Conservation (phyloP, 2,113 vertebrate genomes). For the Anser brachyrhynchus region DNA sequence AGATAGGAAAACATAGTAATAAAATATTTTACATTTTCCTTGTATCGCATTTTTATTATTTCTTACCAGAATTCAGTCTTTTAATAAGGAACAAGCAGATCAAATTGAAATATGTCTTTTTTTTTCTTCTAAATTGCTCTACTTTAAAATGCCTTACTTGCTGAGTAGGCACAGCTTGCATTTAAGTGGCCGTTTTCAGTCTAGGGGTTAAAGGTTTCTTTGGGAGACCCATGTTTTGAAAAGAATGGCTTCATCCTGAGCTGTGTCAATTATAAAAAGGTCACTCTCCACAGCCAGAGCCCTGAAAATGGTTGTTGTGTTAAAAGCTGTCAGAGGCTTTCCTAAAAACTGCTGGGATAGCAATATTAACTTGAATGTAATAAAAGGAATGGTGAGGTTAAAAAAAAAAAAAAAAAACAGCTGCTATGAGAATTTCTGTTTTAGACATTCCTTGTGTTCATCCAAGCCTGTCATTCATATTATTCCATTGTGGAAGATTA, state of each 20-base stretch:
- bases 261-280: constrained; percentile 72
- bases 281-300: constrained; percentile 68
- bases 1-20: constrained; percentile 4
- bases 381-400: constrained; percentile 32
- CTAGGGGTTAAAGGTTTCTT: constrained; percentile 67
- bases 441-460: not conserved
- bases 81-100: constrained; percentile 38
- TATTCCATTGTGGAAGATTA: constrained; percentile 16
- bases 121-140: not conserved
- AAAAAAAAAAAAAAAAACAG: constrained; percentile 42
- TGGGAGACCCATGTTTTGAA: constrained; percentile 58
- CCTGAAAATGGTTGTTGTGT: constrained; percentile 63
- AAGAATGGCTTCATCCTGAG: constrained; percentile 69
- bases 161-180: constrained; percentile 61
- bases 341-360: constrained; percentile 65
- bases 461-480: constrained; percentile 29
- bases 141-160: constrained; percentile 51
- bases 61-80: not conserved
- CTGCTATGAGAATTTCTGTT: not conserved
- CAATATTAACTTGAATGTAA: constrained; percentile 55
- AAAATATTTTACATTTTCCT: constrained; percentile 24
- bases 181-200: constrained; percentile 56
- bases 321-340: constrained; percentile 70
- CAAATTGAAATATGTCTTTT: constrained; percentile 21
- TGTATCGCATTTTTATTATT: constrained; percentile 48